Percentiles rank a stretch among this genome's conserved stretches.
These are phyloP conservation scores for Drosophila tripunctata DNA, from an alignment of 2,888 invertebrate species.

Conservation along the genomic window DNA sequence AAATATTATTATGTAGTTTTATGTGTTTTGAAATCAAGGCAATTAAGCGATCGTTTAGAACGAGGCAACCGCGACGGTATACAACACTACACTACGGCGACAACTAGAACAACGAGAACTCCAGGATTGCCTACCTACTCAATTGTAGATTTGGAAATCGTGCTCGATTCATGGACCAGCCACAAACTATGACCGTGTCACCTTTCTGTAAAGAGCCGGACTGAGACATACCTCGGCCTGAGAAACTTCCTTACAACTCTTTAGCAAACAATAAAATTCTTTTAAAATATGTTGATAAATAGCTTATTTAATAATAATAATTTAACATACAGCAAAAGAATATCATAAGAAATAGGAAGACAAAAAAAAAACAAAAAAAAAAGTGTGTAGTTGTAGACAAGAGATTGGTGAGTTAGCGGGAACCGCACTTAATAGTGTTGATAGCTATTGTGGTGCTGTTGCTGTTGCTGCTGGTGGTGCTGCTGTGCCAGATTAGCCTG, in stretches of 20 bases:
- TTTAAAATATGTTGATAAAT: slow-evolving; percentile 53
- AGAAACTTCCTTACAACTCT: too few species aligned
- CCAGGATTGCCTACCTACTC: too few species aligned
- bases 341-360: slow-evolving; percentile 14
- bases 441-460: slow-evolving; percentile 58
- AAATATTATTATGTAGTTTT: slow-evolving; percentile 10
- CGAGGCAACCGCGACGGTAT: too few species aligned
- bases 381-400: neutral
- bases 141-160: too few species aligned
- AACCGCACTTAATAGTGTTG: slow-evolving; percentile 50
- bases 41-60: too few species aligned
- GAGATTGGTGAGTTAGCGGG: slow-evolving; percentile 16
- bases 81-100: too few species aligned
- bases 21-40: neutral
- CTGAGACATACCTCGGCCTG: too few species aligned
- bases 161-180: too few species aligned
- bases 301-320: slow-evolving; percentile 64
- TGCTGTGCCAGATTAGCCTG: slow-evolving; percentile 78
- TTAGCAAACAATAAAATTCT: slow-evolving; percentile 13
- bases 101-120: too few species aligned
- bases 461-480: slow-evolving; percentile 66
- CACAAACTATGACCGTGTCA: too few species aligned
- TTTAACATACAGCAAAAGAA: slow-evolving; percentile 47
- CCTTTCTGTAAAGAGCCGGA: too few species aligned
- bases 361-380: slow-evolving; percentile 37